Conservation (phyloP, 37 sponge, comb jelly and placozoan species). For the Spongia lamella region DNA sequence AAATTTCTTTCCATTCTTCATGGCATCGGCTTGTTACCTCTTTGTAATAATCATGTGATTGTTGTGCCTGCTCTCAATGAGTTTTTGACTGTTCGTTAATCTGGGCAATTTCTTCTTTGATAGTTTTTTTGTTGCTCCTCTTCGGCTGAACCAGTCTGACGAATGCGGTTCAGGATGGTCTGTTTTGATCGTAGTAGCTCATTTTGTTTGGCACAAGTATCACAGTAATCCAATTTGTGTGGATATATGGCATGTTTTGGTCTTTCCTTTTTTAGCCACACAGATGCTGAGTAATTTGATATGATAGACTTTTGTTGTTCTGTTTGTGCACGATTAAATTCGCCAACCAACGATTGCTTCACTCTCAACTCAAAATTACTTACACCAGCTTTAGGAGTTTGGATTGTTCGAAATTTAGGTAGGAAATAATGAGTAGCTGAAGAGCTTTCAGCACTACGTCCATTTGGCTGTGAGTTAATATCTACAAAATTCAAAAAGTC, state of each 20-base stretch:
- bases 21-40: conserved; percentile 20
- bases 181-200: conserved; percentile 5
- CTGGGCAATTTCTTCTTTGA: not conserved
- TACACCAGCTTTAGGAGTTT: conserved; percentile 21
- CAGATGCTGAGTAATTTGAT: conserved; percentile 17
- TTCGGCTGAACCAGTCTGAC: conserved; percentile 14
- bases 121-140: not conserved
- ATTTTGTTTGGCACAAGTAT: conserved; percentile 32
- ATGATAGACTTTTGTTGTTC: conserved; percentile 9
- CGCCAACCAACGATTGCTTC: conserved; percentile 18
- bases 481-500: conserved; percentile 17
- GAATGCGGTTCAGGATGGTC: conserved; percentile 12
- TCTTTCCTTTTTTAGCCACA: conserved; percentile 20
- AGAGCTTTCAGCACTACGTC: conserved; percentile 13
- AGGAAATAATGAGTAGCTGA: conserved; percentile 35
- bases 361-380: conserved; percentile 7
- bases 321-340: conserved; percentile 15
- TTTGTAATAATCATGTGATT: conserved; percentile 34
- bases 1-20: conserved; percentile 31
- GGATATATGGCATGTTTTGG: conserved; percentile 40
- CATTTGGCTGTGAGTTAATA: conserved; percentile 36
- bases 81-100: not conserved
- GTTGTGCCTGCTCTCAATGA: conserved; percentile 17
- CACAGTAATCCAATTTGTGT: conserved; percentile 46
- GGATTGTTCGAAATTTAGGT: conserved; percentile 27